phyloP scores from a whole-genome alignment of 1,140 invertebrate species.

The Drosophila trapezifrons region DNA sequence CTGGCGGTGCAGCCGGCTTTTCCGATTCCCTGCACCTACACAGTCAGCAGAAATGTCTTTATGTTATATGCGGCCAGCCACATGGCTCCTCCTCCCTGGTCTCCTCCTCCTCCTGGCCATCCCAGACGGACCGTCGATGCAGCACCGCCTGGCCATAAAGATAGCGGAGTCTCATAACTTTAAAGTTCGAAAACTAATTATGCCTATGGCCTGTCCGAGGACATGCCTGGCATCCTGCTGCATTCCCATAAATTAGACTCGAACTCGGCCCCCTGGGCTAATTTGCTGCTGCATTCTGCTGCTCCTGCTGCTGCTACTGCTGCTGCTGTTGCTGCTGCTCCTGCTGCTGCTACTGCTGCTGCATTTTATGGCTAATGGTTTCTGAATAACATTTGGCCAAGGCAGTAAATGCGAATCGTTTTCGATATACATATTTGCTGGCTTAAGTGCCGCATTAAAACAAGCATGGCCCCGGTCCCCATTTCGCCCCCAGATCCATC shows the following conservation, averaged over 20 bases:
- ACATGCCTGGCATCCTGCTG: slow-evolving; percentile 13
- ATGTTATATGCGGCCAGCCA: slow-evolving; percentile 56
- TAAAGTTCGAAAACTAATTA: slow-evolving; percentile 83
- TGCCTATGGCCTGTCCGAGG: slow-evolving; percentile 66
- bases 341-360: slow-evolving; percentile 58
- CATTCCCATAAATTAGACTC: slow-evolving; percentile 71
- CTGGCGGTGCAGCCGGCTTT: slow-evolving; percentile 58
- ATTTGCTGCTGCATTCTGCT: slow-evolving; percentile 71
- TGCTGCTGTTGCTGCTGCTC: slow-evolving; percentile 39
- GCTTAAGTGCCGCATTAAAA: slow-evolving; percentile 81
- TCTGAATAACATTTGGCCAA: slow-evolving; percentile 70
- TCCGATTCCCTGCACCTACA: slow-evolving; percentile 70
- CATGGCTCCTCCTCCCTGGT: slow-evolving; percentile 32
- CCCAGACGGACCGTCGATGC: slow-evolving; percentile 16
- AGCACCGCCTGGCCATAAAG: slow-evolving; percentile 67
- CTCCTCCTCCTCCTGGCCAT: background rate
- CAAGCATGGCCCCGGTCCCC: slow-evolving; percentile 29
- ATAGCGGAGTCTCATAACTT: slow-evolving; percentile 78
- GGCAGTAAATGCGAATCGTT: slow-evolving; percentile 30
- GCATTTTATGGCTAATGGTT: slow-evolving; percentile 81
- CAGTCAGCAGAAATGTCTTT: slow-evolving; percentile 69
- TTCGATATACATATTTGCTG: slow-evolving; percentile 65
- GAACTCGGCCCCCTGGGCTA: slow-evolving; percentile 30
- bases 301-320: too few species aligned
- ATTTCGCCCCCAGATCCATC: slow-evolving; percentile 40